Percentiles rank a stretch among this genome's conserved stretches.
phyloP scores from a whole-genome alignment of 2,113 vertebrate species.

The Rostratula benghalensis region DNA sequence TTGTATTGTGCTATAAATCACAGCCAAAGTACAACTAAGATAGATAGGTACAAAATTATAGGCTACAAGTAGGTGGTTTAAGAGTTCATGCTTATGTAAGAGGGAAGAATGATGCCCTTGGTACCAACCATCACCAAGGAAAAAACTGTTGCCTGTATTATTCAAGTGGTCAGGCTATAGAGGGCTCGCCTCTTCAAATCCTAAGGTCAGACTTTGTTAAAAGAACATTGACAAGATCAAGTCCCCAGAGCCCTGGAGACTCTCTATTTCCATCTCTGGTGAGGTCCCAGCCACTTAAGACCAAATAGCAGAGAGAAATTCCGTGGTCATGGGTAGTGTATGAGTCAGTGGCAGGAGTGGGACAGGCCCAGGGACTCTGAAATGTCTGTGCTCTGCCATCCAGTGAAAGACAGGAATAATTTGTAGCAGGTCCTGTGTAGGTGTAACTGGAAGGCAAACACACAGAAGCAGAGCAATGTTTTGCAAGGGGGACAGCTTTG shows the following conservation, averaged over 20 bases:
- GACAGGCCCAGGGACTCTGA: neutral
- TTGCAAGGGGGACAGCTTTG: neutral
- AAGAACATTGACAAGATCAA: neutral
- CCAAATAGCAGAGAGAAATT: neutral
- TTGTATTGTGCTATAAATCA: slow-evolving; percentile 4
- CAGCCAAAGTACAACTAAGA: neutral
- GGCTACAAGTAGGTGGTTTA: neutral
- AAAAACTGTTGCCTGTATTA: neutral
- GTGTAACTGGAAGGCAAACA: neutral
- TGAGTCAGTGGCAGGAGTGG: neutral
- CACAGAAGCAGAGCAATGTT: accelerated
- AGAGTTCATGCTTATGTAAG: neutral
- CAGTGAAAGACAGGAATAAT: neutral
- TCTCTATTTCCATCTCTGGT: neutral
- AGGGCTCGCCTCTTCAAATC: neutral
- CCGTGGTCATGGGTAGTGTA: neutral
- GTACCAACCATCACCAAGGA: neutral
- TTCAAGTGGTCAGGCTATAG: neutral
- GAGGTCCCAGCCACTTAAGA: neutral
- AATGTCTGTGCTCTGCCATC: neutral
- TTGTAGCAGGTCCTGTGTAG: neutral
- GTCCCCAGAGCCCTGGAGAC: neutral
- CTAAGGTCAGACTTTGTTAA: neutral
- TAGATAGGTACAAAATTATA: neutral
- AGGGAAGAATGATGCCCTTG: neutral